phyloP scores from a whole-genome alignment of 2,113 vertebrate species.

The Nibea coibor region DNA sequence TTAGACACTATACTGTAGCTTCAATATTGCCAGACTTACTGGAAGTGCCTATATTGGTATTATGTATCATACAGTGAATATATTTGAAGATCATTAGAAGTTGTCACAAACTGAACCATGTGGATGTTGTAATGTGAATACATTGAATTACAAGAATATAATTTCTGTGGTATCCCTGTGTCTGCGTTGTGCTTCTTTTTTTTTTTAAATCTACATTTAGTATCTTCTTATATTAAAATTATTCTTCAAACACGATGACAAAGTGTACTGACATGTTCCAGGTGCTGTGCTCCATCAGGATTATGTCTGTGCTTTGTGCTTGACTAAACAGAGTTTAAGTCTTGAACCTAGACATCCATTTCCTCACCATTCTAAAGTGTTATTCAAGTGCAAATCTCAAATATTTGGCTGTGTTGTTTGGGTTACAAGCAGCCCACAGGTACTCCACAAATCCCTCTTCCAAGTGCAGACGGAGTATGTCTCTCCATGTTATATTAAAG shows the following conservation, averaged over 20 bases:
- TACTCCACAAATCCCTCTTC: neutral
- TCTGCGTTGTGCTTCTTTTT: conserved; percentile 65
- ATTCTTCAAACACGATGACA: neutral
- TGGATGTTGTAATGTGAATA: conserved; percentile 96
- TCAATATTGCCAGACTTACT: conserved; percentile 95
- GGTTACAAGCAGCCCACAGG: neutral
- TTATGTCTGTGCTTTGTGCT: too few species aligned
- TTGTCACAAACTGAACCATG: conserved; percentile 92
- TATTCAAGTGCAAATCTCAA: neutral
- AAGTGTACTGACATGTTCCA: neutral
- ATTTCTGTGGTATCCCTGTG: conserved; percentile 88
- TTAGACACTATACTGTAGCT: conserved; percentile 96
- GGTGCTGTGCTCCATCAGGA: neutral
- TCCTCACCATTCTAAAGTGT: neutral
- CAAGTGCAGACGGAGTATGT: neutral
- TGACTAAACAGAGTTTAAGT: neutral
- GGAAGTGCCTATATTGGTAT: conserved; percentile 99
- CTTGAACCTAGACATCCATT: neutral
- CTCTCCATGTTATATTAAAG: too few species aligned
- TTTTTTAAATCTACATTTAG: neutral
- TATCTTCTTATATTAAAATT: neutral
- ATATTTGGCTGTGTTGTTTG: neutral
- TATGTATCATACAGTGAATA: conserved; percentile 94
- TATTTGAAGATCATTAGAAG: conserved; percentile 92
- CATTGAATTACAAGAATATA: conserved; percentile 92